A percentile compares a stretch with the other conserved stretches of the same genome.
phyloP scores from a whole-genome alignment of 92 coral and sea anemone genomes.

The Epizoanthus scotinus region DNA sequence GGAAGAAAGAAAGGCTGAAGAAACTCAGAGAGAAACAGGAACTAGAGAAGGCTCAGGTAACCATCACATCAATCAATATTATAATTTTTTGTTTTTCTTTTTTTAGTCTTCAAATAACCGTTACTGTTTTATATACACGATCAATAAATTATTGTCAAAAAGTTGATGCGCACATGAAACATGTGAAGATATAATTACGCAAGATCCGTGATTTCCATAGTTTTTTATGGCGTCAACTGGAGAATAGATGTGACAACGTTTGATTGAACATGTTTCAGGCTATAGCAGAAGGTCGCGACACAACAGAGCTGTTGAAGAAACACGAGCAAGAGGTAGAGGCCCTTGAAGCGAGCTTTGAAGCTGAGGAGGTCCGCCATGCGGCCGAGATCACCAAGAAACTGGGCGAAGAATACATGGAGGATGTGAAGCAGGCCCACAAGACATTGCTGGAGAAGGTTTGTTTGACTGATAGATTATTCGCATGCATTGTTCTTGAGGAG shows the following conservation, averaged over 20 bases:
- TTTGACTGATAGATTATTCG: background rate
- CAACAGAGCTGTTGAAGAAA: slow-evolving; percentile 67
- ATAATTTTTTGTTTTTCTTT: no score
- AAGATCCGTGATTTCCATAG: no score
- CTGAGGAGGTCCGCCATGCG: slow-evolving; percentile 76
- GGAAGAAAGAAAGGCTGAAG: slow-evolving; percentile 74
- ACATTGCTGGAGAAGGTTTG: slow-evolving; percentile 86
- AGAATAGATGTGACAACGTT: background rate
- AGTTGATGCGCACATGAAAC: no score
- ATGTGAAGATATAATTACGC: no score
- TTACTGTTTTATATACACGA: no score
- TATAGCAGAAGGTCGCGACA: slow-evolving; percentile 86
- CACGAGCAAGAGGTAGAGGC: slow-evolving; percentile 81
- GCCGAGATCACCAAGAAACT: slow-evolving; percentile 85
- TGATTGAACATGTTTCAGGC: slow-evolving; percentile 53
- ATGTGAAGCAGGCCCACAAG: slow-evolving; percentile 80
- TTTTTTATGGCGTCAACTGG: background rate
- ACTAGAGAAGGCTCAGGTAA: slow-evolving; percentile 93
- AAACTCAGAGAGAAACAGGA: slow-evolving; percentile 80
- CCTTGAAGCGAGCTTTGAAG: slow-evolving; percentile 83
- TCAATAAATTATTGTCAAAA: no score
- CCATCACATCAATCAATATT: background rate
- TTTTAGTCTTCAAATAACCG: no score
- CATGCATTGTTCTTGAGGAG: background rate
- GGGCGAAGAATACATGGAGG: slow-evolving; percentile 80